A percentile compares a stretch with the other conserved stretches of the same genome.
Evolutionary conservation across 1,140 invertebrate genomes (phyloP).

Genomic region (Lasioglossum albipes): DNA sequence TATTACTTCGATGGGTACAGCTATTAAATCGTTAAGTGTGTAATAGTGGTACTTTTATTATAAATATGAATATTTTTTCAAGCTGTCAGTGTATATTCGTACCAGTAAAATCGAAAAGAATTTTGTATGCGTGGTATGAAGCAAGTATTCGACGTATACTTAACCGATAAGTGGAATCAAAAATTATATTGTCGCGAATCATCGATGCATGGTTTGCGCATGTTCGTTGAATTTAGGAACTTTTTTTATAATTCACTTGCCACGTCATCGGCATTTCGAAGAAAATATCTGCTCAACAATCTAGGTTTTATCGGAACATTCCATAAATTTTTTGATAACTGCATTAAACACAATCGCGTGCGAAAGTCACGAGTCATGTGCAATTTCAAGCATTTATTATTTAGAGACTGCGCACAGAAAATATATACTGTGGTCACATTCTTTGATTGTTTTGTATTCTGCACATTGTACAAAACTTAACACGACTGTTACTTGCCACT

Average conservation of each 20-base stretch:
- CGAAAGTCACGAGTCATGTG: too few species aligned
- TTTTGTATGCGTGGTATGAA: conserved; percentile 10
- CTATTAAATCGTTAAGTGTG: conserved; percentile 8
- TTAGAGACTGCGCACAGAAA: too few species aligned
- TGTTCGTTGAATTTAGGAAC: conserved; percentile 1
- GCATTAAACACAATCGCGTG: neutral
- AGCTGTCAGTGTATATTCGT: conserved; percentile 8
- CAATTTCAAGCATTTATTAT: too few species aligned
- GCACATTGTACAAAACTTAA: too few species aligned
- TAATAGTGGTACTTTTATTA: conserved; percentile 14
- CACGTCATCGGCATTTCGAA: neutral
- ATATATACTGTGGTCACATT: too few species aligned
- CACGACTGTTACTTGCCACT: too few species aligned
- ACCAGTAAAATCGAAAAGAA: neutral
- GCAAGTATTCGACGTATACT: neutral
- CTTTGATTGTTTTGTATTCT: too few species aligned
- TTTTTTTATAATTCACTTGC: neutral
- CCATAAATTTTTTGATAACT: neutral
- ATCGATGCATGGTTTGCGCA: neutral
- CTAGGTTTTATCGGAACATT: neutral
- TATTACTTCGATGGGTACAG: conserved; percentile 16
- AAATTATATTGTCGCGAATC: neutral
- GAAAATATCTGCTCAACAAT: neutral
- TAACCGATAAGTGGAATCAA: neutral
- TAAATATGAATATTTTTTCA: conserved; percentile 22